A percentile compares a stretch with the other conserved stretches of the same genome.
Evolutionary conservation across 2,888 invertebrate species (phyloP).

Genomic region (Morpho helenor): DNA sequence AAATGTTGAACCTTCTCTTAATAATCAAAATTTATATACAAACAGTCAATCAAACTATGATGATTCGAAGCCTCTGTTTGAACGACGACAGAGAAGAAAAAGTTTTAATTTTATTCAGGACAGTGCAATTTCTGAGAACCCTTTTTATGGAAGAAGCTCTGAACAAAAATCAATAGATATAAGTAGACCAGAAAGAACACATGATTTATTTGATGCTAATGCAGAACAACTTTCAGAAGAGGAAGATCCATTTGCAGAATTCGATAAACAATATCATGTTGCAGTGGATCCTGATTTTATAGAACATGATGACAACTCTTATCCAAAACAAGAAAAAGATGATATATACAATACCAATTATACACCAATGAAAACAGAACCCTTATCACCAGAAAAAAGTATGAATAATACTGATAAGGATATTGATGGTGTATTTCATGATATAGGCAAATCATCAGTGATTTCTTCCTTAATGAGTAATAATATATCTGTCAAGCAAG

Average conservation of each 20-base stretch:
- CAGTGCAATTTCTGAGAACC: conserved; percentile 26
- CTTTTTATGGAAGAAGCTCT: conserved; percentile 12
- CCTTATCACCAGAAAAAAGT: conserved; percentile 14
- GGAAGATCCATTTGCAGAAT: conserved; percentile 67
- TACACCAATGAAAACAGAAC: conserved; percentile 33
- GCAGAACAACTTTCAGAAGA: conserved; percentile 51
- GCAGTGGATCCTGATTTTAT: conserved; percentile 68
- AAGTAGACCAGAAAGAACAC: conserved; percentile 3
- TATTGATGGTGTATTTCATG: conserved; percentile 20
- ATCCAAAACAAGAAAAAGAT: conserved; percentile 25
- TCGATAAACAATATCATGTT: conserved; percentile 71
- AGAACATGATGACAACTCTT: conserved; percentile 44
- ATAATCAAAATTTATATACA: conserved; percentile 26
- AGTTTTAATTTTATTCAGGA: conserved; percentile 32
- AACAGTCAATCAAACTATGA: conserved; percentile 25
- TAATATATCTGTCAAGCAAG: conserved; percentile 10
- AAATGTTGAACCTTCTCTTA: conserved; percentile 26
- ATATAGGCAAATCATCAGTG: conserved; percentile 21
- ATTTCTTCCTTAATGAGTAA: conserved; percentile 18
- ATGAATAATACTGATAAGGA: conserved; percentile 18
- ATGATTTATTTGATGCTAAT: conserved; percentile 52
- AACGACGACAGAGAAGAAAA: conserved; percentile 39
- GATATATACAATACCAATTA: conserved; percentile 8
- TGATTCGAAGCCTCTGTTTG: conserved; percentile 40
- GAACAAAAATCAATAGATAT: conserved; percentile 30